phyloP scores from a whole-genome alignment of 2,888 invertebrate genomes.

The Bombylius major region DNA sequence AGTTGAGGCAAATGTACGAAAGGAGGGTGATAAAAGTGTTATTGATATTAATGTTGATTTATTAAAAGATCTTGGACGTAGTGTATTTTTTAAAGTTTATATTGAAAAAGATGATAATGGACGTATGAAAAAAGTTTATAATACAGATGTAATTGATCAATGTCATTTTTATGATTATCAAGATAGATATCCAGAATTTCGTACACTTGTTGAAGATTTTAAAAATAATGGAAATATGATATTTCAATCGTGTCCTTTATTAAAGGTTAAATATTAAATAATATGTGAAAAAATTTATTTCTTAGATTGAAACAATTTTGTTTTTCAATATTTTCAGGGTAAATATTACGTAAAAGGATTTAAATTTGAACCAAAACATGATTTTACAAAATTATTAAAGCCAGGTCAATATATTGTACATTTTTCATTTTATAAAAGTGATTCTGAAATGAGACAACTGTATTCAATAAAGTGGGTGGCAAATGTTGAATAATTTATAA shows the following conservation, averaged over 20 bases:
- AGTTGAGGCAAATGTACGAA: constrained; percentile 4
- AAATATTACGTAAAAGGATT: constrained; percentile 3
- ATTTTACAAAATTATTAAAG: constrained; percentile 1
- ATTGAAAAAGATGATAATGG: constrained; percentile 4
- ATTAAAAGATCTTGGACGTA: constrained; percentile 3
- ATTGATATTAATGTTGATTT: constrained; percentile 10
- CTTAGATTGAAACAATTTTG: neutral
- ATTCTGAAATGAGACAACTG: neutral
- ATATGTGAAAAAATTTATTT: neutral
- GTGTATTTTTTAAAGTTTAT: constrained; percentile 10
- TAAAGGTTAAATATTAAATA: constrained; percentile 5
- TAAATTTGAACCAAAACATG: constrained; percentile 1
- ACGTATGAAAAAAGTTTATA: constrained; percentile 2
- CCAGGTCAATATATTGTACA: constrained; percentile 3
- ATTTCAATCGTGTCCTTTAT: constrained; percentile 5
- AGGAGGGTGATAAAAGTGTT: constrained; percentile 3
- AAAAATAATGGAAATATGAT: constrained; percentile 10
- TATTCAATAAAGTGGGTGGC: neutral
- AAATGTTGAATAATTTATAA: neutral
- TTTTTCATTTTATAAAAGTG: neutral
- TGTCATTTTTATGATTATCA: constrained; percentile 11
- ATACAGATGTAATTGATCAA: constrained; percentile 9
- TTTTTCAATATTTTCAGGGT: neutral
- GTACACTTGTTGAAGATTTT: constrained; percentile 9
- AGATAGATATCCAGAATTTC: constrained; percentile 8